Evolutionary conservation across 2,113 vertebrate species (phyloP), one percentile per base, ranked within the genome.

Genomic region (Charadrius vociferus): DNA sequence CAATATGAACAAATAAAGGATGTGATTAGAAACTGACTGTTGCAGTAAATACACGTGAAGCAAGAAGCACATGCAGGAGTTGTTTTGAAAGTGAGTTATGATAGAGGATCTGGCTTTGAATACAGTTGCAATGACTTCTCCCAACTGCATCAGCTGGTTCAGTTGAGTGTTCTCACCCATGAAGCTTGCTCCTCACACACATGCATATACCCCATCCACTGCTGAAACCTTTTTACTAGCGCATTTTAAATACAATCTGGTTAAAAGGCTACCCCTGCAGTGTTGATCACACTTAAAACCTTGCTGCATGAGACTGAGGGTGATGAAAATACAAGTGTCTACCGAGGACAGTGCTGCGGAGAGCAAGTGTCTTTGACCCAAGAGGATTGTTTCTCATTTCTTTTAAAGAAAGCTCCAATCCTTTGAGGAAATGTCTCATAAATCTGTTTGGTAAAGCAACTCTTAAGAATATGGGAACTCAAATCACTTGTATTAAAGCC

Each of bases 401-500:
- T 3, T 43, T 70, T 73, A n/a, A 87, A 82, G 30, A 58, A 61
- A 71, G 15, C 36, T 65, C 12, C 34, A 24, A 5, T 26, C 4
- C 12, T 84, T 72, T 37, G 62, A 73, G 55, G 88, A 86, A 95
- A 80, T 45, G 75, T 94, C 22, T 80, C 22, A 26, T 88, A 41
- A 87, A 61, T 68, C 68, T 72, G 30, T 47, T 90, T 22, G 26
- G 30, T 79, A 86, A 93, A 88, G 19, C 27, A 81, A 65, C n/a
- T 30, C 17, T 49, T 43, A 72, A 67, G 67, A 84, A 75, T 32
- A 67, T 3, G 7, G 47, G 55, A 66, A 43, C 26, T n/a, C 37
- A 37, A 73, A 45, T 86, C 30, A 23, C 47, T 63, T 86, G 41
- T 39, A 67, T 95, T 94, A 86, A 81, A 78, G 53, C 83, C 92